Conservation (phyloP, 2,888 invertebrate species). For the Netelia inedita region DNA sequence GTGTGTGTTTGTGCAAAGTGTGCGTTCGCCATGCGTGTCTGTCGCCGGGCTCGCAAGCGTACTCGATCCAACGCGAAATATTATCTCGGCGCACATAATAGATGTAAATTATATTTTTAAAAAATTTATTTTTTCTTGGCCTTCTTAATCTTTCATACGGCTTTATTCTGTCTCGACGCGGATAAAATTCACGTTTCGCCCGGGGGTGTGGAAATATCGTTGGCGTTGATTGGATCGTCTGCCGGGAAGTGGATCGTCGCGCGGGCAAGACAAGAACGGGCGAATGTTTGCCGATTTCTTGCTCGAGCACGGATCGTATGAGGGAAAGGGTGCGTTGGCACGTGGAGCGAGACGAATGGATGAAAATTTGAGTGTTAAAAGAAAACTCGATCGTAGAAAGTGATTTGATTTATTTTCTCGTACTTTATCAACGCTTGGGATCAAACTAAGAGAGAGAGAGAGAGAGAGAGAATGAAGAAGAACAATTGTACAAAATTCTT, state of each 20-base stretch:
- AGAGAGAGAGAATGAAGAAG: background rate
- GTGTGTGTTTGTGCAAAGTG: background rate
- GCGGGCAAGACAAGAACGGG: too few relatives aligned
- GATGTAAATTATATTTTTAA: conserved; percentile 6
- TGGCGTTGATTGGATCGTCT: conserved; percentile 44
- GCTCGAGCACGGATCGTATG: conserved; percentile 30
- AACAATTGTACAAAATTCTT: background rate
- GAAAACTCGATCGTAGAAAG: background rate
- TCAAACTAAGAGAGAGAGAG: background rate
- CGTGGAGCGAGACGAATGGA: conserved; percentile 38
- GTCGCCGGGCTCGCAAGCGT: too few relatives aligned
- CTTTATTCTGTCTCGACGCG: background rate
- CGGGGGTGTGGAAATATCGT: conserved; percentile 32
- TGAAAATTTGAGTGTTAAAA: background rate
- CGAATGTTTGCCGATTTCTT: conserved; percentile 72
- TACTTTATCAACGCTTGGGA: background rate
- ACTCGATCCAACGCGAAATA: background rate
- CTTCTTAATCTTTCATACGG: background rate
- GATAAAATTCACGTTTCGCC: background rate
- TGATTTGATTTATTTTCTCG: background rate
- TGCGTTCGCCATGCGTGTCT: background rate
- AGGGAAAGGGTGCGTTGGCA: conserved; percentile 5
- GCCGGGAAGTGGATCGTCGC: conserved; percentile 58
- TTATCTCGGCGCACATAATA: background rate
- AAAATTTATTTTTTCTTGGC: background rate